Evolutionary conservation across 2,113 vertebrate species (phyloP), one percentile per base, ranked within the genome.

Genomic region (Hemiscyllium ocellatum): DNA sequence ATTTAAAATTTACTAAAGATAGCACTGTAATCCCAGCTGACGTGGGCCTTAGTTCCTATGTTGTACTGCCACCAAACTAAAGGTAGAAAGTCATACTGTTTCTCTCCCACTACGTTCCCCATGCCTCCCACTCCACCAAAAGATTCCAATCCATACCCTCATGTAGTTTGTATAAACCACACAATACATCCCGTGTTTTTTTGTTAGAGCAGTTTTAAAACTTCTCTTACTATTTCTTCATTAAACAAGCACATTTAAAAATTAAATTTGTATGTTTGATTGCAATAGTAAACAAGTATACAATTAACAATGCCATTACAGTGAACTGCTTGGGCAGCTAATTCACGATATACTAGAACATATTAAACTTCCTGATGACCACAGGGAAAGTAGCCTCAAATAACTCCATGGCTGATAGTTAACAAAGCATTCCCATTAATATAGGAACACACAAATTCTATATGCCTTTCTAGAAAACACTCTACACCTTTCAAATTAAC

Each of bases 1-100:
- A 95, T 76, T 95, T 95, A 72, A 52, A 72, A 95, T 72, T 72
- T 72, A 95, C 68, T 95, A 52, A 95, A 95, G 94, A 95, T 95
- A 72, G 68, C 94, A 70, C 33, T 95, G 68, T 20, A 94, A 94
- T 70, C 93, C 66, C n/a, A 94, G 68, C 93, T 24, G 47, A 70
- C 20, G 37, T 33, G 50, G 69, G 47, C 13, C 72, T 50, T 47
- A 72, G 61, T 61, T 66, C 50, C 37, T 19, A 50, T 52, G 69
- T 20, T 52, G 72, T 72, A 13, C 94, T 76, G 69, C 72, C 72
- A 95, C 72, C 94, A 95, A 95, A 52, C 69, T 42, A 15, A 61
- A 50, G 69, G 52, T 69, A 95, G 94, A 91, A 91, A 93, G 61
- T 66, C 61, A 93, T 24, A 37, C 89, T 42, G 66, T 93, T 93